A percentile compares a stretch with the other conserved stretches of the same genome.
Conservation (phyloP, 2,113 vertebrate genomes). For the Montifringilla adamsi region DNA sequence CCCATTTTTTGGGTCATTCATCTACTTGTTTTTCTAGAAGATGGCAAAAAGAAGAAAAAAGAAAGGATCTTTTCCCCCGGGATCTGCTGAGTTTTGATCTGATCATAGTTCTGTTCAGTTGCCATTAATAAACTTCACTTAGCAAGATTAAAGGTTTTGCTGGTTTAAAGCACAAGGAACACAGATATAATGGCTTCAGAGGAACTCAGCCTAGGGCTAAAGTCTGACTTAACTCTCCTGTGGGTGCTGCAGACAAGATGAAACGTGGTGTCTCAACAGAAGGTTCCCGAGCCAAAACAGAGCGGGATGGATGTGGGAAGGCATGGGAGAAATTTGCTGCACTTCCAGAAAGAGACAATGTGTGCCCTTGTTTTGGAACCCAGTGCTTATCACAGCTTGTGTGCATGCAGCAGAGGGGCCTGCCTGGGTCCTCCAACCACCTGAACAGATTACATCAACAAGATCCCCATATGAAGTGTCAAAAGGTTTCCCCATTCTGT, state of each 20-base stretch:
- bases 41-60: neutral
- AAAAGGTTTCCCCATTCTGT: neutral
- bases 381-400: neutral
- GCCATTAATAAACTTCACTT: conserved; percentile 37
- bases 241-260: conserved; percentile 43
- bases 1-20: neutral
- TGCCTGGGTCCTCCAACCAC: neutral
- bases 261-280: neutral
- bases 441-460: neutral
- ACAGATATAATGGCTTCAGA: conserved; percentile 31
- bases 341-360: neutral
- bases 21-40: neutral
- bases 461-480: neutral
- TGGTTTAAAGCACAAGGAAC: conserved; percentile 18
- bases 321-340: conserved; percentile 33
- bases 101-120: neutral
- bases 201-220: conserved; percentile 35
- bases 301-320: conserved; percentile 24
- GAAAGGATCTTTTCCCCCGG: neutral
- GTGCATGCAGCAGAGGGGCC: neutral
- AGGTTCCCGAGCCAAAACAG: conserved; percentile 10
- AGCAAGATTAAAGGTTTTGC: conserved; percentile 30
- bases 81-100: neutral
- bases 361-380: neutral
- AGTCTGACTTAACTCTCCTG: conserved; percentile 44